Evolutionary conservation across 2,888 invertebrate species (phyloP).

Genomic region (Pogonocherus hispidulus): DNA sequence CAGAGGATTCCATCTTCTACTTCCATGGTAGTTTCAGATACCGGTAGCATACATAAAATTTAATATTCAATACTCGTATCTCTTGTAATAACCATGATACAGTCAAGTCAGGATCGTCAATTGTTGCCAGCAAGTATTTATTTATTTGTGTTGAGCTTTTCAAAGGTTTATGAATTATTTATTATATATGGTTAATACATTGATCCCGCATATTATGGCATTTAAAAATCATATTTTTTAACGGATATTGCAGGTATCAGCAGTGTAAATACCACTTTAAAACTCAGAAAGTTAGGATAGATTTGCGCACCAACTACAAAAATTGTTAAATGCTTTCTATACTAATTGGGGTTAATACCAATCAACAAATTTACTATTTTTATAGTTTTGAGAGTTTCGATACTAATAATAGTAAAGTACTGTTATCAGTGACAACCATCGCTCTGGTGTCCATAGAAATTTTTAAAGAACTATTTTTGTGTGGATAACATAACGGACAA

Average conservation of each 20-base stretch:
- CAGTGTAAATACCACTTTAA: too few species aligned
- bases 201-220: slow-evolving; percentile 44
- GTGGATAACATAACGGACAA: too few species aligned
- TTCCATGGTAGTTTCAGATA: slow-evolving; percentile 39
- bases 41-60: slow-evolving; percentile 45
- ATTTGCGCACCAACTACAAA: too few species aligned
- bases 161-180: slow-evolving; percentile 46
- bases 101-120: slow-evolving; percentile 52
- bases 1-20: slow-evolving; percentile 11
- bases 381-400: too few species aligned
- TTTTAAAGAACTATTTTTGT: too few species aligned
- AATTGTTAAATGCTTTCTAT: too few species aligned
- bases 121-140: slow-evolving; percentile 52
- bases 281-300: too few species aligned
- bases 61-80: slow-evolving; percentile 50
- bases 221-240: slow-evolving; percentile 14
- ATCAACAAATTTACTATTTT: too few species aligned
- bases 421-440: too few species aligned
- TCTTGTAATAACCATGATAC: slow-evolving; percentile 50
- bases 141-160: slow-evolving; percentile 41
- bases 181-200: slow-evolving; percentile 39
- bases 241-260: neutral
- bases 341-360: too few species aligned
- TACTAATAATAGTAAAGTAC: too few species aligned
- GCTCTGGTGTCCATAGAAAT: too few species aligned